Conservation (phyloP, 37 sponge, comb jelly and placozoan genomes). For the Halisarca cf. caerulea region DNA sequence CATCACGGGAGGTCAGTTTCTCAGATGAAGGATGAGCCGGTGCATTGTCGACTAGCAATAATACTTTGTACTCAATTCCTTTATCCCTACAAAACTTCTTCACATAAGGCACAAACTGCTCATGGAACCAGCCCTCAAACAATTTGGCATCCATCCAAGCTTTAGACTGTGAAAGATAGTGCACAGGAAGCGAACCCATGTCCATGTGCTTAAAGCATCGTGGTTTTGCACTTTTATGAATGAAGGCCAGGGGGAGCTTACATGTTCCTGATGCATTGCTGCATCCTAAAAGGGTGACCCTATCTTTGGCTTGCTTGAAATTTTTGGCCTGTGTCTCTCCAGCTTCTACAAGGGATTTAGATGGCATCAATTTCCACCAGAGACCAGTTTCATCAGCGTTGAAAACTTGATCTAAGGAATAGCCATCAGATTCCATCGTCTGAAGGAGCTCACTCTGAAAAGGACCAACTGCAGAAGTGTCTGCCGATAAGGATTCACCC, state of each 20-base stretch:
- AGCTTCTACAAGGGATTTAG: slow-evolving; percentile 19
- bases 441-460: slow-evolving; percentile 29
- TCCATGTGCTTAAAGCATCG: slow-evolving; percentile 53
- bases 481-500: slow-evolving; percentile 51
- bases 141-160: slow-evolving; percentile 20
- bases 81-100: slow-evolving; percentile 26
- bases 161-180: slow-evolving; percentile 38
- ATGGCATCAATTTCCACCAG: slow-evolving; percentile 40
- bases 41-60: no score
- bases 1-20: no score
- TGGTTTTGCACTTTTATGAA: slow-evolving; percentile 38
- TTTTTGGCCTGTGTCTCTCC: slow-evolving; percentile 21
- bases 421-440: slow-evolving; percentile 37
- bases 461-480: slow-evolving; percentile 44
- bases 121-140: slow-evolving; percentile 31
- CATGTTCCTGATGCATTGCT: slow-evolving; percentile 37
- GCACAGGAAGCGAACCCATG: slow-evolving; percentile 35
- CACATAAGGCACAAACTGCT: slow-evolving; percentile 28
- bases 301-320: slow-evolving; percentile 52
- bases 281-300: neutral
- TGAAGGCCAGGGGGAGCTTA: slow-evolving; percentile 34
- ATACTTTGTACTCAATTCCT: no score
- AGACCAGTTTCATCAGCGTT: slow-evolving; percentile 56
- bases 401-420: slow-evolving; percentile 43
- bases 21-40: no score